Evolutionary conservation across 2,888 invertebrate species (phyloP), one percentile per base, ranked within the genome.

Genomic region (Crepidodera aurea): DNA sequence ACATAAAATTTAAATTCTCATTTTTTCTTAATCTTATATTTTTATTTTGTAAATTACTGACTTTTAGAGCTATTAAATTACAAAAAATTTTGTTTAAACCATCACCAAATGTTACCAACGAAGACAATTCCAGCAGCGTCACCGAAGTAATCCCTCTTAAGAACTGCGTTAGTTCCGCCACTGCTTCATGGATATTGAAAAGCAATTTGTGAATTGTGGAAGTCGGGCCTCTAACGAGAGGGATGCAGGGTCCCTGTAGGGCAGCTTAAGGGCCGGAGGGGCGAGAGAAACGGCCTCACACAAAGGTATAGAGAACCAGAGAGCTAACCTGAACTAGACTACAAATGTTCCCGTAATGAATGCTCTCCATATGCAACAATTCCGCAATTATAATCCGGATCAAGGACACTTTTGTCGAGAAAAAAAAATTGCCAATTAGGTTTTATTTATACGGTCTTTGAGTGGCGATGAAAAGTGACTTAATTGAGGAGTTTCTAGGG

Each of bases 201-300:
- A 79, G 78, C 77, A 78, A 79, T 79, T 79, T 79, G 79, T 79
- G 79, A 79, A 78, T 79, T 77, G 79, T 76, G 75, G 75, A 78
- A 79, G 77, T 78, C 74, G 75, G 74, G 74, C 70, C 68, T 73
- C 68, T 67, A 73, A 74, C 65, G 63, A 70, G 65, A 69, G 69
- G 75, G 73, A 72, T 73, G 74, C 73, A 73, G 75, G 70, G 73
- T 75, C 76, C 76, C 71, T 73, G 74, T 73, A 74, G 74, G 68
- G 67, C 67, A 64, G 69, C 66, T 65, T 62, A 66, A 71, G 71
- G 69, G 69, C 62, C 69, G 62, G 66, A 69, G 68, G 68, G 50
- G n/a, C 42, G 51, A 42, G 22, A 22, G 18, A 37, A 27, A 16
- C 37, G 48, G 25, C 46, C 34, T 44, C 46, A 25, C 39, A 57